These are phyloP conservation scores for Drosophila tropicalis DNA, from an alignment of 1,140 invertebrate genomes.

Conservation along the genomic window DNA sequence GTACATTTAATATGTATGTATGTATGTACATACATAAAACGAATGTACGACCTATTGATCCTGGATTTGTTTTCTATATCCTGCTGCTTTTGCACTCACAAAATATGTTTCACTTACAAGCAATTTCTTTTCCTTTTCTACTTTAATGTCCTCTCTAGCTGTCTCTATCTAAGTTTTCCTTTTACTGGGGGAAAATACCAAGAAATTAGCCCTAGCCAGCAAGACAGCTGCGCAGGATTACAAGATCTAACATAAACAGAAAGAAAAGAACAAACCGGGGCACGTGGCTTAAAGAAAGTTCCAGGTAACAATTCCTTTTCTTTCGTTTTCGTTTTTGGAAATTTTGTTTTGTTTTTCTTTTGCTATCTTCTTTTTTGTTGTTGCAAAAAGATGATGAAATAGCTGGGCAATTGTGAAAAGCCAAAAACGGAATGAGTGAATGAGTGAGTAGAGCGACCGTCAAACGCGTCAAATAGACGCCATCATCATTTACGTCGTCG, in stretches of 20 bases:
- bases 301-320: constrained; percentile 1
- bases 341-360: background rate
- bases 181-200: constrained; percentile 25
- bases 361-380: constrained; percentile 15
- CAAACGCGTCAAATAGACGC: constrained; percentile 47
- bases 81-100: background rate
- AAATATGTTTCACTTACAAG: too few species aligned
- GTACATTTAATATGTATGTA: too few species aligned
- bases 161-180: background rate
- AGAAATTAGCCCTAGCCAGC: constrained; percentile 23
- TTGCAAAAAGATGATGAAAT: constrained; percentile 52
- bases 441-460: constrained; percentile 12
- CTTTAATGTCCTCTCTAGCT: background rate
- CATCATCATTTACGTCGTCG: constrained; percentile 36
- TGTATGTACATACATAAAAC: too few species aligned
- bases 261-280: background rate
- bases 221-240: constrained; percentile 30
- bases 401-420: constrained; percentile 44
- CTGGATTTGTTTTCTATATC: too few species aligned
- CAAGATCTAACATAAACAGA: background rate
- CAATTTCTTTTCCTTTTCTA: too few species aligned
- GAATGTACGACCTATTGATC: too few species aligned
- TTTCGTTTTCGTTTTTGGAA: constrained; percentile 5
- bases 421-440: constrained; percentile 32
- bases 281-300: constrained; percentile 41